Evolutionary conservation across 2,888 invertebrate genomes (phyloP).

Genomic region (Gerris lacustris): DNA sequence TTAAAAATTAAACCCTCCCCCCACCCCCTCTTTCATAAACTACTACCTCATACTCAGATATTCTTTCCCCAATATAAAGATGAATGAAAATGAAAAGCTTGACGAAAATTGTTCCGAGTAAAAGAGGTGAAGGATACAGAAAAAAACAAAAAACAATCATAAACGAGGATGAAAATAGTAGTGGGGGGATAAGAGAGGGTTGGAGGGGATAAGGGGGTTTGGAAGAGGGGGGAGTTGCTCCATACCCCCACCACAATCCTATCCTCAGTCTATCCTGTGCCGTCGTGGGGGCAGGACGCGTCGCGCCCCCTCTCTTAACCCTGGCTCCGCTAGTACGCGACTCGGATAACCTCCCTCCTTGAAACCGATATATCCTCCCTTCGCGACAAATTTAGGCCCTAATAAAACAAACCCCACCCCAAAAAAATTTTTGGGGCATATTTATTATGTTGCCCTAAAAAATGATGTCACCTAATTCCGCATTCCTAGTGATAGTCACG

Average conservation of each 20-base stretch:
- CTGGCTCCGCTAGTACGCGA: neutral
- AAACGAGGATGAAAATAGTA: no score
- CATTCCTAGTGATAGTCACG: neutral
- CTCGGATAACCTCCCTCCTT: no score
- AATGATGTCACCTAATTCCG: conserved; percentile 3
- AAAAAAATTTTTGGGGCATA: neutral
- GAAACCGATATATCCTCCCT: no score
- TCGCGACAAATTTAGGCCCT: no score
- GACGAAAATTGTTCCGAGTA: no score
- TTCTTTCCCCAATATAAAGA: no score
- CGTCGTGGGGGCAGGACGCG: neutral
- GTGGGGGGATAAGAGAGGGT: neutral
- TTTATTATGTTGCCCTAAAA: conserved; percentile 1
- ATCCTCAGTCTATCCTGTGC: neutral
- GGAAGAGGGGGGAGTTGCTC: neutral
- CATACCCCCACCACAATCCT: neutral
- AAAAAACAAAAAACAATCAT: no score
- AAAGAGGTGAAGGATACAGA: no score
- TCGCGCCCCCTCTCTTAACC: neutral
- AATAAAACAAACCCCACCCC: neutral
- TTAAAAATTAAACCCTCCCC: no score
- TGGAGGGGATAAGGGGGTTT: neutral
- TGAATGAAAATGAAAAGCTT: no score
- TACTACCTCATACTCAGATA: no score
- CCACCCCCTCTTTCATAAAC: no score